A percentile compares a stretch with the other conserved stretches of the same genome.
phyloP scores from a whole-genome alignment of 2,888 invertebrate species.

The Cephonodes hylas region DNA sequence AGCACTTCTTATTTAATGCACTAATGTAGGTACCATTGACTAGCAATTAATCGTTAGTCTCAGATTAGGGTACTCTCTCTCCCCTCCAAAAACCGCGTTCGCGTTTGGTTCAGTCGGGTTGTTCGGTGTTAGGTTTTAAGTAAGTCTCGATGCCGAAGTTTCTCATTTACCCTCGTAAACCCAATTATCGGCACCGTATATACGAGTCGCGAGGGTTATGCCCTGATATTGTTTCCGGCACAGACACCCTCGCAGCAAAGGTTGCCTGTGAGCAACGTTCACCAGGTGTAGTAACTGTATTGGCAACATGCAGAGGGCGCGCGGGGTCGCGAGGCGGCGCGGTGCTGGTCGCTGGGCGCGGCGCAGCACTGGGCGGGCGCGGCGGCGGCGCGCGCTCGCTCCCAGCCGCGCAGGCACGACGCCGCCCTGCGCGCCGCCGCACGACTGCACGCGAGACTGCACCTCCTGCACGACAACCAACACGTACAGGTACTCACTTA shows the following conservation, averaged over 20 bases:
- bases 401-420: slow-evolving; percentile 42
- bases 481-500: slow-evolving; percentile 81
- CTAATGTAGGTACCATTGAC: no score
- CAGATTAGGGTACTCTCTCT: no score
- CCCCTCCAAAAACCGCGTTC: no score
- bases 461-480: slow-evolving; percentile 51
- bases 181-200: no score
- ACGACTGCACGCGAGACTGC: slow-evolving; percentile 41
- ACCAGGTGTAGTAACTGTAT: background rate
- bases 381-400: slow-evolving; percentile 48
- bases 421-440: slow-evolving; percentile 57
- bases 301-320: slow-evolving; percentile 40
- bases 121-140: no score
- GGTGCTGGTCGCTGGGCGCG: slow-evolving; percentile 52
- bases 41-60: no score
- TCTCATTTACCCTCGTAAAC: no score
- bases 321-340: slow-evolving; percentile 48
- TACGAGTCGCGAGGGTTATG: no score
- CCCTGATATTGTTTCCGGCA: no score
- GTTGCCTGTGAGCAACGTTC: background rate
- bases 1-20: no score
- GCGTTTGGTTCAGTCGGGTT: no score
- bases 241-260: background rate
- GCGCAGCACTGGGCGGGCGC: slow-evolving; percentile 66
- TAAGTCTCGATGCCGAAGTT: no score